phyloP scores from a whole-genome alignment of 2,797 vertebrate genomes.

The Rallus crepitans region DNA sequence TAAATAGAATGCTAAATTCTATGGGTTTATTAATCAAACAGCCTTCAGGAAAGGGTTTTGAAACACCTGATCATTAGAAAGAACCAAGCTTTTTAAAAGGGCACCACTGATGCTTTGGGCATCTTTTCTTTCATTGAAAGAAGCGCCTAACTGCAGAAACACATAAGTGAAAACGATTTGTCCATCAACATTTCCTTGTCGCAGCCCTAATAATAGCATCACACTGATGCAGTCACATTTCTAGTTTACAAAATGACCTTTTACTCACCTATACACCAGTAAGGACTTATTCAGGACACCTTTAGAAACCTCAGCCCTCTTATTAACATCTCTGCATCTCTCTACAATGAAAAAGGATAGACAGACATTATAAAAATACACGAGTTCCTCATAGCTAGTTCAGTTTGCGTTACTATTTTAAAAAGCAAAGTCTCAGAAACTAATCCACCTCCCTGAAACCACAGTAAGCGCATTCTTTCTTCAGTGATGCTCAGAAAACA shows the following conservation, averaged over 20 bases:
- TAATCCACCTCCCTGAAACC: not conserved
- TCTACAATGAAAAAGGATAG: fast-evolving
- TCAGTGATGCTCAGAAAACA: not conserved
- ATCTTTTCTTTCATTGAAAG: not conserved
- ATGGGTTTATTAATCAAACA: fast-evolving
- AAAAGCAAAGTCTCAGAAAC: not conserved
- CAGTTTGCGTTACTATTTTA: fast-evolving
- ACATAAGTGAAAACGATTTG: fast-evolving
- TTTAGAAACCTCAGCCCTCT: not conserved
- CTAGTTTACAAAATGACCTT: not conserved
- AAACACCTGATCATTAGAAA: not conserved
- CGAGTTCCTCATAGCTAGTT: fast-evolving
- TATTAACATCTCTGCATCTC: not conserved
- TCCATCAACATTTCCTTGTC: not conserved
- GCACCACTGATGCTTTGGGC: not conserved
- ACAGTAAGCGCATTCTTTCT: fast-evolving
- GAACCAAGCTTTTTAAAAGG: not conserved
- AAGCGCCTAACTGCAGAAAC: not conserved
- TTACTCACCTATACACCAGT: not conserved
- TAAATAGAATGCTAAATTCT: not conserved
- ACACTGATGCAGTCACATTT: not conserved
- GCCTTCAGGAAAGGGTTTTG: not conserved
- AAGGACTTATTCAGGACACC: fast-evolving
- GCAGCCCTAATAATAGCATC: not conserved
- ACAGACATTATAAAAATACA: not conserved